Conservation (phyloP, 2,113 vertebrate genomes). For the Orientallactaga bullata region DNA sequence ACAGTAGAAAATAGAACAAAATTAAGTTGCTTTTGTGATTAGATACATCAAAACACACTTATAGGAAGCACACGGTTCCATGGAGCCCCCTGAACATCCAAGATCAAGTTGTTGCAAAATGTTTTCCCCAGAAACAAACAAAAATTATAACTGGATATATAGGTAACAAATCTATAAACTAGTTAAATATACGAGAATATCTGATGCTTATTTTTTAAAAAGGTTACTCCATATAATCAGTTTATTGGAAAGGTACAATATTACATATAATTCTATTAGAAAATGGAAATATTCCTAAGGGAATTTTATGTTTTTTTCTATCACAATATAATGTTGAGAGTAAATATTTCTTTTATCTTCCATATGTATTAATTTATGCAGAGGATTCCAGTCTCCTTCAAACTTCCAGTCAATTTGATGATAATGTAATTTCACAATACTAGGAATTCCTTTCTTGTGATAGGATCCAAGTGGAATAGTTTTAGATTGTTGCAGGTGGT, state of each 20-base stretch:
- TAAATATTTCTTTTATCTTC: neutral
- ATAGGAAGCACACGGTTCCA: neutral
- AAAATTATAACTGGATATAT: neutral
- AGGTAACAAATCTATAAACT: neutral
- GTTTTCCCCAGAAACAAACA: neutral
- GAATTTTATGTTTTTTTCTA: neutral
- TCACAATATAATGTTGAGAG: neutral
- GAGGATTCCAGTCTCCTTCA: neutral
- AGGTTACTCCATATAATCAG: neutral
- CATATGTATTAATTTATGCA: neutral
- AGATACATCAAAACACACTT: neutral
- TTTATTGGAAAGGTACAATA: neutral
- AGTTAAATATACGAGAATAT: neutral
- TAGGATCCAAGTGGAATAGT: neutral
- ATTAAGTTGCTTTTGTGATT: neutral
- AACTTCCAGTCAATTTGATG: neutral
- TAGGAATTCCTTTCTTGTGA: conserved; percentile 23
- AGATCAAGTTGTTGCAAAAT: neutral
- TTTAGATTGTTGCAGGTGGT: neutral
- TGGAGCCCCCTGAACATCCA: neutral
- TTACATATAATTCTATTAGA: neutral
- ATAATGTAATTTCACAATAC: neutral
- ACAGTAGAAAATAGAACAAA: neutral
- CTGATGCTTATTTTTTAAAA: neutral
- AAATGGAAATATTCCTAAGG: neutral